Evolutionary conservation across 64 coral and sea anemone genomes (phyloP), one percentile per base, ranked within the genome.

Genomic region (Pocillopora damicornis): DNA sequence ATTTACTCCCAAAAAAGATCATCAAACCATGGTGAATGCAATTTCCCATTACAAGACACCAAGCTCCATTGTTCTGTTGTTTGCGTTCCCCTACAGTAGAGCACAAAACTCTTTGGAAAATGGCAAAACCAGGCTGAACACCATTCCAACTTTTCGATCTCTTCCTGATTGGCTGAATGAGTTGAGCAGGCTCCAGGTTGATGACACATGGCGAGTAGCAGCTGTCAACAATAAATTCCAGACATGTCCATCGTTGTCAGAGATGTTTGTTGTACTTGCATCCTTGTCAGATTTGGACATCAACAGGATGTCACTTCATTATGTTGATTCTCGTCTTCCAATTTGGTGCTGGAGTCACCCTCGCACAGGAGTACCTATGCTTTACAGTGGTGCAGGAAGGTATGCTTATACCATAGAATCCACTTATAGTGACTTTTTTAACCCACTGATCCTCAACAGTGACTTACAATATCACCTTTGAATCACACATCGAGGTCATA

Each of bases 281-380:
- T 80, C 88, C 15, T 88, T 99, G n/a, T 90, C 90, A 84, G 97
- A 99, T 84, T 95, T 90, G 4, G 93, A 90, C 59, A 95, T 99
- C 59, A 92, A 89, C 75, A 88, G 93, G 20, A 95, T 95, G 91
- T 95, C 97, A 10, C 83, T 99, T 18, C 97, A 99, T 79, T 99
- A 99, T 78, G 69, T 92, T 25, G 91, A 99, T 65, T 93, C 90
- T 14, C 91, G 97, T 2, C 89, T 99, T 59, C 97, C 97, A 17
- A 89, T 87, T 13, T 99, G 97, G 97, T 99, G 97, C 68, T 99
- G 97, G 97, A 99, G 93, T 79, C 97, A 95, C 42, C 93, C 97
- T 18, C 62, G 30, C 1, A 95, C 97, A 58, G 79, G 97, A 15
- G 88, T 99, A 26, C 97, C 97, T 8, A 75, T 99, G n/a, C 83